These are phyloP conservation scores for Rhombomys opimus DNA, from an alignment of 2,113 vertebrate genomes.

Conservation along the genomic window DNA sequence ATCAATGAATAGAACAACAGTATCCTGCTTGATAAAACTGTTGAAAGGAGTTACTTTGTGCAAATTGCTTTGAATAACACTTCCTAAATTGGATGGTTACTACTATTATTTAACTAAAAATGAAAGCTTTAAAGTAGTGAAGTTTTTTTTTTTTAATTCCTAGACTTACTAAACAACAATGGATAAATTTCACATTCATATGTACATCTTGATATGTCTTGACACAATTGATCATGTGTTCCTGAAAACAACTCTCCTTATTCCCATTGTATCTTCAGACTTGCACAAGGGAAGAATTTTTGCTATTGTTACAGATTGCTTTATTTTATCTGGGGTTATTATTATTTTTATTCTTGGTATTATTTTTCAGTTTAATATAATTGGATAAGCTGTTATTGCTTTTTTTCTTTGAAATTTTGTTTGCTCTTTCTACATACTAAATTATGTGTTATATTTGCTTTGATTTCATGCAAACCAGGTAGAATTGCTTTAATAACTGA, in stretches of 20 bases:
- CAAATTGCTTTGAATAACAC: neutral
- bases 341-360: neutral
- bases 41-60: neutral
- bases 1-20: neutral
- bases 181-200: neutral
- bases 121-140: neutral
- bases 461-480: conserved; percentile 27
- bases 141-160: neutral
- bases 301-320: neutral
- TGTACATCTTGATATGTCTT: neutral
- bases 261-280: neutral
- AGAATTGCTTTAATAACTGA: neutral
- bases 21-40: neutral
- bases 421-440: neutral
- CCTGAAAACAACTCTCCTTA: neutral
- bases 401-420: conserved; percentile 7
- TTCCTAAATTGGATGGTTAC: neutral
- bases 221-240: neutral
- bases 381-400: neutral
- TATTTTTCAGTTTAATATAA: neutral
- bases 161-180: neutral
- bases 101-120: neutral
- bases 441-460: neutral
- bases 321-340: too few species aligned
- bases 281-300: neutral